Conservation (phyloP, 2,797 vertebrate species). For the Notolabrus celidotus region DNA sequence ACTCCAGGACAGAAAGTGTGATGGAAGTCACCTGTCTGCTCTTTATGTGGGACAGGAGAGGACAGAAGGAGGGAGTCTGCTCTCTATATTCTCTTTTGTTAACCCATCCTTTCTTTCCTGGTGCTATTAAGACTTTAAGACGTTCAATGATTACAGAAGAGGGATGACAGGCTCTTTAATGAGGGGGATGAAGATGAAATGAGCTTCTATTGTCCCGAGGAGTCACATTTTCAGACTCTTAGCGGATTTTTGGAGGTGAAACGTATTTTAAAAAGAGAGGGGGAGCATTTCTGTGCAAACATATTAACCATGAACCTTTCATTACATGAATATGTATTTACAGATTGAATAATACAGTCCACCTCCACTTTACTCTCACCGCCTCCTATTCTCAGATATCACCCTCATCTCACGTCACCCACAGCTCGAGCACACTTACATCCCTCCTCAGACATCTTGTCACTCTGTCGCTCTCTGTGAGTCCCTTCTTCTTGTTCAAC, state of each 20-base stretch:
- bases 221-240: not conserved
- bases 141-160: slow-evolving; percentile 25
- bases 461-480: not conserved
- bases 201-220: not conserved
- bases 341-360: not conserved
- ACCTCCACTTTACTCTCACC: not conserved
- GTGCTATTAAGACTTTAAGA: slow-evolving; percentile 11
- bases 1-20: slow-evolving; percentile 36
- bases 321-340: not conserved
- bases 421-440: not conserved
- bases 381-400: slow-evolving; percentile 3
- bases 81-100: slow-evolving; percentile 49
- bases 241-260: not conserved
- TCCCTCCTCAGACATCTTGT: not conserved
- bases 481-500: slow-evolving; percentile 11
- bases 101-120: slow-evolving; percentile 48
- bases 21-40: slow-evolving; percentile 28
- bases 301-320: not conserved
- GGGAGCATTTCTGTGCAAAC: not conserved
- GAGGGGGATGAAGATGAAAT: slow-evolving; percentile 27
- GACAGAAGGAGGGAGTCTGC: slow-evolving; percentile 39
- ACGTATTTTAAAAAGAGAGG: not conserved
- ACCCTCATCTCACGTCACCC: slow-evolving; percentile 8
- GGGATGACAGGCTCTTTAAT: slow-evolving; percentile 8
- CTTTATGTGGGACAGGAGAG: slow-evolving; percentile 11